Percentiles rank a stretch among this genome's conserved stretches.
phyloP scores from a whole-genome alignment of 2,888 invertebrate species.

The Lydus trimaculatus region DNA sequence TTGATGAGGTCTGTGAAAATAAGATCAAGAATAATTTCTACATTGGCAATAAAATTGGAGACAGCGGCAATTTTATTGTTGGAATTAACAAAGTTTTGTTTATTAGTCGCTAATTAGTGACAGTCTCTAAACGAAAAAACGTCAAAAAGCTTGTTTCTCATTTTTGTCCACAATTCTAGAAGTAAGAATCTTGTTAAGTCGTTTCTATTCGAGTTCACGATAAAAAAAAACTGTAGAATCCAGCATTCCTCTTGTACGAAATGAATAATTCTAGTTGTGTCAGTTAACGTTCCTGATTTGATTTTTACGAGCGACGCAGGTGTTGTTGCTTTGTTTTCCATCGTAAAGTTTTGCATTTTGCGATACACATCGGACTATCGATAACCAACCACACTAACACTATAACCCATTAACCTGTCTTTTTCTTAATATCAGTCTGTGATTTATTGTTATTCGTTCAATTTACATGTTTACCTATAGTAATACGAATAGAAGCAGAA shows the following conservation, averaged over 20 bases:
- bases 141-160: too few relatives aligned
- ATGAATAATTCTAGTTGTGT: slow-evolving; percentile 33
- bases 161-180: background rate
- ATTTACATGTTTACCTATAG: background rate
- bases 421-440: background rate
- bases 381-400: background rate
- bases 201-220: background rate
- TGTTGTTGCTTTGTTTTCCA: slow-evolving; percentile 35
- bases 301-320: slow-evolving; percentile 41
- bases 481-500: background rate
- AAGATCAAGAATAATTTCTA: background rate
- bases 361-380: slow-evolving; percentile 25
- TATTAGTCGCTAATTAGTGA: background rate
- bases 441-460: slow-evolving; percentile 1
- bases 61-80: background rate
- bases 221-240: background rate
- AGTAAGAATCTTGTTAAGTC: background rate
- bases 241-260: slow-evolving; percentile 4
- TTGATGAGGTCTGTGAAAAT: slow-evolving; percentile 22
- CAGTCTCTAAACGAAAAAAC: background rate
- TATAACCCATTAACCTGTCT: background rate
- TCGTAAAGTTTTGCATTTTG: slow-evolving; percentile 44
- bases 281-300: slow-evolving; percentile 34
- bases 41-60: background rate
- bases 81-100: background rate